Conservation (phyloP, 2,888 invertebrate genomes). For the Tenthredo livida region DNA sequence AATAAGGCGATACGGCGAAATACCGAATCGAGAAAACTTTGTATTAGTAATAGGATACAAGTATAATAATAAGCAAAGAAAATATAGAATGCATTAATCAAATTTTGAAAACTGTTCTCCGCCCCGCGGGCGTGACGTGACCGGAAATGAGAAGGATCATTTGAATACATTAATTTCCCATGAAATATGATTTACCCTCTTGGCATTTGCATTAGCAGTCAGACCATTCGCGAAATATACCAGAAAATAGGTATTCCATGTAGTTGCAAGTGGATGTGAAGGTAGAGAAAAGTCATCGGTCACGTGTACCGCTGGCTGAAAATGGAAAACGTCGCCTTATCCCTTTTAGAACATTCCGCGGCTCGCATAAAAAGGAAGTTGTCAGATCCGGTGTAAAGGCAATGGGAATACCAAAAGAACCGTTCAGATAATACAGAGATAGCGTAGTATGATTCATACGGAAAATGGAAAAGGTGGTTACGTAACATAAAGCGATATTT, state of each 20-base stretch:
- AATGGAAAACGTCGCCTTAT: slow-evolving; percentile 49
- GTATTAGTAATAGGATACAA: not conserved
- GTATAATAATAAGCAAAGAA: slow-evolving; percentile 13
- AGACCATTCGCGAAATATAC: slow-evolving; percentile 41
- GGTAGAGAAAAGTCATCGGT: slow-evolving; percentile 43
- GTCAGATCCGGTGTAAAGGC: slow-evolving; percentile 44
- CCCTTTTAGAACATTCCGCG: slow-evolving; percentile 18
- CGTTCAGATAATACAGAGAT: not conserved
- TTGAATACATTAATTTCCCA: slow-evolving; percentile 65
- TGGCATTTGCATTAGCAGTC: slow-evolving; percentile 65
- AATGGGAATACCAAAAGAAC: slow-evolving; percentile 32
- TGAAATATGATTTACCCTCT: slow-evolving; percentile 61
- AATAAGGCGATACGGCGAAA: not conserved
- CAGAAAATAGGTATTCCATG: slow-evolving; percentile 7
- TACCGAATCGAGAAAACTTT: not conserved
- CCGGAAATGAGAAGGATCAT: slow-evolving; percentile 69
- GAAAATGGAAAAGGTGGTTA: not conserved
- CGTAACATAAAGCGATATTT: not conserved
- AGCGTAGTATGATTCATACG: not conserved
- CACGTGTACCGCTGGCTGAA: slow-evolving; percentile 28
- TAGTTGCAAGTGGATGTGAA: not conserved
- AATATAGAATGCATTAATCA: slow-evolving; percentile 60
- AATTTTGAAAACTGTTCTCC: slow-evolving; percentile 57
- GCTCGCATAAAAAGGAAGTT: slow-evolving; percentile 31
- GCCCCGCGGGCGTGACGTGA: slow-evolving; percentile 51